Evolutionary conservation across 2,888 invertebrate genomes (phyloP), one percentile per base, ranked within the genome.

Genomic region (Deladenus siricidicola): DNA sequence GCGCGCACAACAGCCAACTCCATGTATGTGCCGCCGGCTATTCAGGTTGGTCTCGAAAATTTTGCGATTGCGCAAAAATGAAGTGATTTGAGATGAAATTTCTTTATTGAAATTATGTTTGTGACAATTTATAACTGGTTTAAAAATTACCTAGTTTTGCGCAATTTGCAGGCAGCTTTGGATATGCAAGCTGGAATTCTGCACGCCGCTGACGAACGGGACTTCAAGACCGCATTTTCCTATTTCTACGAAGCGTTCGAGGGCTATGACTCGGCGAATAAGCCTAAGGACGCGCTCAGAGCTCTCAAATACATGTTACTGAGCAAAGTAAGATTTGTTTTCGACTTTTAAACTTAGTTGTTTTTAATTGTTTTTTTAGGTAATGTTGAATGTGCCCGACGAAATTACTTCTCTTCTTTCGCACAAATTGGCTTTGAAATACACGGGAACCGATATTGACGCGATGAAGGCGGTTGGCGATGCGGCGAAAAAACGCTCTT

Each of bases 231-330:
- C 60, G 96, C 94, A 49, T 98, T 92, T 83, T 98, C 96, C 60
- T 98, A 98, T 80, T 98, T 98, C 80, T 98, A 96, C 81, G 98
- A 98, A 84, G 94, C 94, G 14, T 98, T 96, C 81, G 96, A 98
- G 84, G 72, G 63, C 71, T 94, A 90, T 81, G 93, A 94, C 81
- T 91, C 91, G 70, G 88, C 92, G 4, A 82, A 81, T 69, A 91
- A 92, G 64, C 88, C 87, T 76, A 86, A 86, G 3, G 91, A 89
- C 81, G 96, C 98, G 1, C 82, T 96, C 29, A 89, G 88, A 26
- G 90, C 92, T n/a, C 83, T 99, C 21, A 99, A 99, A 80, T 99
- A 99, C 82, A 99, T 99, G 98, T 85, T 98, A 74, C 81, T 99
- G 71, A 91, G 92, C 64, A 98, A 99, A 84, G 96, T 98, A n/a